Conservation (phyloP, 2,797 vertebrate genomes). For the Gymnodraco acuticeps region DNA sequence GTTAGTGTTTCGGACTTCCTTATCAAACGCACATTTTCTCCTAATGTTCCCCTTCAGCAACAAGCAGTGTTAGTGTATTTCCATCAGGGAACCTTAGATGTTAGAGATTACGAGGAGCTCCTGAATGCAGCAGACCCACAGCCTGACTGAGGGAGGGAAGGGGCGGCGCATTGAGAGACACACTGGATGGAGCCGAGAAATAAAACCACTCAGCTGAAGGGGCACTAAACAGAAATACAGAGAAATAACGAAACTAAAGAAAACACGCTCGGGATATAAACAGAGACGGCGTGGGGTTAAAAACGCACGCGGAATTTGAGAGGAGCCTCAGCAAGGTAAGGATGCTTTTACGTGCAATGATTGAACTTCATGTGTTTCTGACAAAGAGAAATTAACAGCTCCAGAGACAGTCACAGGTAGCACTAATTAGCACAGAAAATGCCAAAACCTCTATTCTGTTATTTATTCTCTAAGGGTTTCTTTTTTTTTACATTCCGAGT, state of each 20-base stretch:
- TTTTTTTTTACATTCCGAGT: neutral
- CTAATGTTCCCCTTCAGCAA: neutral
- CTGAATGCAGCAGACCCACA: constrained; percentile 51
- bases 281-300: constrained; percentile 8
- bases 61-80: neutral
- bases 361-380: constrained; percentile 24
- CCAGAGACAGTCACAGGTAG: neutral
- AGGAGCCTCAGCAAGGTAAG: constrained; percentile 61
- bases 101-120: constrained; percentile 28
- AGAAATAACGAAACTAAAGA: neutral
- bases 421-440: neutral
- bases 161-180: constrained; percentile 33
- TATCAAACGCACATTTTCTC: neutral
- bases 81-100: neutral
- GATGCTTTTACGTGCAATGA: constrained; percentile 22
- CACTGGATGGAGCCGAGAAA: constrained; percentile 38
- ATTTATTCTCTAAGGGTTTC: neutral
- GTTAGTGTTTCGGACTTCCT: neutral
- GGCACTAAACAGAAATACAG: constrained; percentile 6
- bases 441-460: neutral
- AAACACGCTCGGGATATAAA: neutral
- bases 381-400: neutral
- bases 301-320: constrained; percentile 28
- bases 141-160: constrained; percentile 32
- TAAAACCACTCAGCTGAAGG: constrained; percentile 29